Percentiles rank a stretch among this genome's conserved stretches.
Conservation (phyloP, 2,113 vertebrate species). For the Megaceryle maxima region DNA sequence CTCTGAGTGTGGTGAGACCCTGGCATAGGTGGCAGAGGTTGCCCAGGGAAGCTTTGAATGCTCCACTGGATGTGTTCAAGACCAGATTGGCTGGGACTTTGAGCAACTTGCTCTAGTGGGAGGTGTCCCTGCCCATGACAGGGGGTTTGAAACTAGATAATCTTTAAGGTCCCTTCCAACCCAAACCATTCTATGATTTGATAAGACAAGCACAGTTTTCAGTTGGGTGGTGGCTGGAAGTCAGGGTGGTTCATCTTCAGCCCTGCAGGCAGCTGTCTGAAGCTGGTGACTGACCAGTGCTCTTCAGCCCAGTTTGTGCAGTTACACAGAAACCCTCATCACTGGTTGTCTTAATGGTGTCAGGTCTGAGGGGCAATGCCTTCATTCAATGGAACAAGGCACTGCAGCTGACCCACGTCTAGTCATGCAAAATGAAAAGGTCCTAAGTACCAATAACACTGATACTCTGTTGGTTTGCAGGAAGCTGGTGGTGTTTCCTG, state of each 20-base stretch:
- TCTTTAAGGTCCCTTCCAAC: too few relatives aligned
- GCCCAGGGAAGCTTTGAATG: too few relatives aligned
- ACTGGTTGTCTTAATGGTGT: neutral
- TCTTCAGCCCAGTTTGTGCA: neutral
- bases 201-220: neutral
- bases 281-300: neutral
- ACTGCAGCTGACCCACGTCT: neutral
- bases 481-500: neutral
- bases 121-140: too few relatives aligned
- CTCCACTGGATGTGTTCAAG: too few relatives aligned
- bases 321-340: neutral
- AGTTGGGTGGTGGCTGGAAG: neutral
- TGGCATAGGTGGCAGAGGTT: too few relatives aligned
- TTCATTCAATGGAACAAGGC: neutral
- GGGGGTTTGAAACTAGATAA: too few relatives aligned
- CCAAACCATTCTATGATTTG: too few relatives aligned
- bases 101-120: too few relatives aligned
- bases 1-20: too few relatives aligned
- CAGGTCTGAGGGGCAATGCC: accelerated
- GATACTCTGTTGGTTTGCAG: neutral
- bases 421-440: neutral
- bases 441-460: accelerated
- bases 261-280: neutral
- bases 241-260: neutral
- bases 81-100: too few relatives aligned